Evolutionary conservation across 2,888 invertebrate species (phyloP).

Genomic region (Caenorhabditis macrosperma): DNA sequence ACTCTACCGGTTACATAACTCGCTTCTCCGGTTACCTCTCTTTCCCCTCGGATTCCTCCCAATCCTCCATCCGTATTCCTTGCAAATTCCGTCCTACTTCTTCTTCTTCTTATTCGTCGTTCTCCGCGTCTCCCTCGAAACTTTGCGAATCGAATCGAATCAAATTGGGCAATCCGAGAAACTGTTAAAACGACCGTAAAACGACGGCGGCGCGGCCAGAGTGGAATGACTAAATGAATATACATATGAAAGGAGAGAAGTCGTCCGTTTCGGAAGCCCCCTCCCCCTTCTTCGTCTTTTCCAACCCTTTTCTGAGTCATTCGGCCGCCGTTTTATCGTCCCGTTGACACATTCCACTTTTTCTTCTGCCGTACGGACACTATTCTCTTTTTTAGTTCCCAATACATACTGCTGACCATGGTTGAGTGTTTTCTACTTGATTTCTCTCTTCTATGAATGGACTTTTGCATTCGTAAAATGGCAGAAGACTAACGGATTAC

Average conservation of each 20-base stretch:
- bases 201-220: not conserved
- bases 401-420: not conserved
- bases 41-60: not conserved
- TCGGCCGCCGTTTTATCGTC: not conserved
- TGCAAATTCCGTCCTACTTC: constrained; percentile 42
- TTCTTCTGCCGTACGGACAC: not conserved
- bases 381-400: not conserved
- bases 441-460: not conserved
- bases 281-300: not conserved
- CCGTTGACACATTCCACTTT: not conserved
- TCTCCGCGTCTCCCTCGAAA: constrained; percentile 2
- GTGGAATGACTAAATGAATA: constrained; percentile 24
- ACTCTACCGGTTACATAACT: constrained; percentile 7
- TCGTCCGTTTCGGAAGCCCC: not conserved
- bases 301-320: constrained; percentile 12
- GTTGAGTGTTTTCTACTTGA: not conserved
- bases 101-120: too few species aligned
- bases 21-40: not conserved
- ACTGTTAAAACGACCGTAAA: constrained; percentile 57
- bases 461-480: not conserved
- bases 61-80: constrained; percentile 8
- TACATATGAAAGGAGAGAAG: constrained; percentile 36
- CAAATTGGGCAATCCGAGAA: constrained; percentile 29
- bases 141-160: not conserved
- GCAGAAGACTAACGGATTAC: constrained; percentile 4